Conservation (phyloP, 2,113 vertebrate genomes). For the Neodontobutis hainanensis region DNA sequence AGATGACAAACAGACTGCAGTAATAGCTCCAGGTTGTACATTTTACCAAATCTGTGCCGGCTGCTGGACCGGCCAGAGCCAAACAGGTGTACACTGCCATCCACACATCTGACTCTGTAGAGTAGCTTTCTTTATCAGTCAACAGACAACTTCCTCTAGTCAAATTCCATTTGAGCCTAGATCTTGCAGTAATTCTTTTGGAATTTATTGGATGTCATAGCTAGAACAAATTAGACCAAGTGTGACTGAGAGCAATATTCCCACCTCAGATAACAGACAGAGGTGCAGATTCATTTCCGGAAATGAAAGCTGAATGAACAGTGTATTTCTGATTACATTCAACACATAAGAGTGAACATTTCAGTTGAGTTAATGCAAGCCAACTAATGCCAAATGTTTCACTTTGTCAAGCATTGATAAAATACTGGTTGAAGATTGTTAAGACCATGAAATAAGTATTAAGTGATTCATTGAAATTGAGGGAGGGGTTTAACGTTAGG, state of each 20-base stretch:
- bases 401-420: too few relatives aligned
- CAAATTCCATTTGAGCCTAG: background rate
- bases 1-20: slow-evolving; percentile 28
- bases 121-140: background rate
- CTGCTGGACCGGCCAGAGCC: slow-evolving; percentile 14
- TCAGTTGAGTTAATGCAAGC: too few relatives aligned
- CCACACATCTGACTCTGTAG: slow-evolving; percentile 10
- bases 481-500: too few relatives aligned
- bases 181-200: background rate
- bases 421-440: too few relatives aligned
- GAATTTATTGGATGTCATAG: slow-evolving; percentile 5
- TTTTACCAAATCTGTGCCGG: slow-evolving; percentile 2
- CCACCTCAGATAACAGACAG: background rate
- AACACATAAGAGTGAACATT: too few relatives aligned
- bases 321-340: too few relatives aligned
- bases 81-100: slow-evolving; percentile 21
- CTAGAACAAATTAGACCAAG: slow-evolving; percentile 13
- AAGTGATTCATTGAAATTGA: too few relatives aligned
- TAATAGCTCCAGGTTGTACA: slow-evolving; percentile 19
- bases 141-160: background rate
- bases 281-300: background rate
- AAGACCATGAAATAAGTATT: too few relatives aligned
- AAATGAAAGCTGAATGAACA: too few relatives aligned
- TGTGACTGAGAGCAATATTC: background rate
- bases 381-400: too few relatives aligned